Base-by-base conservation (phyloP, 2,888 invertebrate genomes). In the Epirrhoe alternata region DNA sequence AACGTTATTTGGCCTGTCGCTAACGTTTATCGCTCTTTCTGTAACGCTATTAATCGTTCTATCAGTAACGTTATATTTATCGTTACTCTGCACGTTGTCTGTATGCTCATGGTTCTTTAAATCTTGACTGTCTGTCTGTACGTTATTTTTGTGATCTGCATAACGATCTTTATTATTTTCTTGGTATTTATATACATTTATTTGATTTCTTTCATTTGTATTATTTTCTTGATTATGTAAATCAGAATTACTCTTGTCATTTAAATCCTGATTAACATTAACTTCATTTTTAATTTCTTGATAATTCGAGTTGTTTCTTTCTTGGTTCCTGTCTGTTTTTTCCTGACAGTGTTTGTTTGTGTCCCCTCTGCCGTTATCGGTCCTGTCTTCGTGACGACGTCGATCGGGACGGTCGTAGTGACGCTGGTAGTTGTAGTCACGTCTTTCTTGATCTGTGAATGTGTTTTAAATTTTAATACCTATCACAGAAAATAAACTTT, bases 401-500 rank as follows among this genome's bases (percentile, higher is more conserved):
- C 60, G 54, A 5, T 64, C 52, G 6, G 63, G 16, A 14, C 53
- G 47, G 8, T 64, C 64, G 30, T 59, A 52, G 8, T 52, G 17
- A 16, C 64, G 59, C 6, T 54, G 64, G 54, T 64, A 54, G 0
- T 49, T 71, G 67, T 69, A 61, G 8, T 71, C 72, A 35, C 60
- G 52, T 42, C 61, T 53, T 2, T 57, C 61, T 51, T 62, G 61
- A 66, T 66, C 53, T 61, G 31, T 10, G 38, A 4, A 38, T 6
- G 38, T 10, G 12, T 35, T 6, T 10, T 7, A 14, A 14, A n/a
- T n/a, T n/a, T n/a, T n/a, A n/a, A n/a, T n/a, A n/a, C n/a, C n/a
- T n/a, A n/a, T n/a, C n/a, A n/a, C n/a, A n/a, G n/a, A n/a, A n/a
- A n/a, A n/a, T n/a, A n/a, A n/a, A n/a, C n/a, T n/a, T n/a, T n/a